Percentiles rank a stretch among this genome's conserved stretches.
Conservation (phyloP, 2,888 invertebrate species). For the Dioctria linearis region DNA sequence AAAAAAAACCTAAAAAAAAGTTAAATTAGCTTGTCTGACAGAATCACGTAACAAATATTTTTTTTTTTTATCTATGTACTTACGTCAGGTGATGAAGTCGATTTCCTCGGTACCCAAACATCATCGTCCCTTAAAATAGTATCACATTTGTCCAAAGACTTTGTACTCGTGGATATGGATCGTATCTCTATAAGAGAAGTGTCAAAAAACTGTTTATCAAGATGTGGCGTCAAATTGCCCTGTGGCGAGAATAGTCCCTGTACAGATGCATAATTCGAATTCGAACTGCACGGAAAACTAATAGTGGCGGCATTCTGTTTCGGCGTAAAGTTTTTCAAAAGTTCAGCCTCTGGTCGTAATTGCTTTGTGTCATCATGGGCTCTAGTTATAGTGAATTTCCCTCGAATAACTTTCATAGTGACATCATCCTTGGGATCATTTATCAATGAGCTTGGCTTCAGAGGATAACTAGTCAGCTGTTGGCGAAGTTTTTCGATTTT, state of each 20-base stretch:
- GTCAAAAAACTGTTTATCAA: slow-evolving; percentile 87
- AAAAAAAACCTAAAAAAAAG: too few species aligned
- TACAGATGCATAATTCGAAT: slow-evolving; percentile 73
- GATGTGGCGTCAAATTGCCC: slow-evolving; percentile 73
- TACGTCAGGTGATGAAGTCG: slow-evolving; percentile 26
- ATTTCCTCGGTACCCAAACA: slow-evolving; percentile 60
- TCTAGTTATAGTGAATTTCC: slow-evolving; percentile 74
- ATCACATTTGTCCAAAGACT: slow-evolving; percentile 63
- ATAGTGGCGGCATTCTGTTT: slow-evolving; percentile 76
- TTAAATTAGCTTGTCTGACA: slow-evolving; percentile 5
- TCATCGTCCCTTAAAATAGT: slow-evolving; percentile 56
- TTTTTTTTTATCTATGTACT: background rate
- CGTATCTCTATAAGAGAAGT: slow-evolving; percentile 86
- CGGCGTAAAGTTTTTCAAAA: slow-evolving; percentile 64
- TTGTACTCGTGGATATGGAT: slow-evolving; percentile 68
- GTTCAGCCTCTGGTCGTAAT: slow-evolving; percentile 66
- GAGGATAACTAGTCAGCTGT: background rate
- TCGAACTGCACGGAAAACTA: slow-evolving; percentile 77
- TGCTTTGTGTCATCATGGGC: slow-evolving; percentile 62
- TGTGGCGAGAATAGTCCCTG: slow-evolving; percentile 74
- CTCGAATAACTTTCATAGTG: slow-evolving; percentile 69
- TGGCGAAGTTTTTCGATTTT: slow-evolving; percentile 32
- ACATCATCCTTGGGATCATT: slow-evolving; percentile 62
- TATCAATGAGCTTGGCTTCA: slow-evolving; percentile 53
- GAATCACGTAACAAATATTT: background rate